Evolutionary conservation across 2,888 invertebrate species (phyloP), one percentile per base, ranked within the genome.

Genomic region (Ornithoptera alexandrae): DNA sequence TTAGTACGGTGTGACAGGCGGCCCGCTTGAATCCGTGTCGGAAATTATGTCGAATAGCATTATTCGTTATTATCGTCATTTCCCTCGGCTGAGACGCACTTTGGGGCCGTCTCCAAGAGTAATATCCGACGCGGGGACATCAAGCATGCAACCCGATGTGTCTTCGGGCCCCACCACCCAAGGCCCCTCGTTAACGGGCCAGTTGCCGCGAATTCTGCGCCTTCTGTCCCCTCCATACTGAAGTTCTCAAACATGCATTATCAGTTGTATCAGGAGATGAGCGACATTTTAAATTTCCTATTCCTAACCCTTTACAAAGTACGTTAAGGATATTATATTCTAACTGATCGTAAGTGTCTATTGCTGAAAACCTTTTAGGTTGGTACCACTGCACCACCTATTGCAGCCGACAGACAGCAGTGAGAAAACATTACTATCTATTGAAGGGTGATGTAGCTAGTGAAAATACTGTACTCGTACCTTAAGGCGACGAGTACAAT

Each of bases 31-130:
- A 78, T 71, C 74, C 73, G 71, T 75, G 75, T 77, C 77, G 80
- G 78, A 79, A 81, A 80, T 81, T 75, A 80, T 75, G 74, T 72
- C 69, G 73, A 79, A 79, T 76, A 75, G 74, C 75, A 81, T 81
- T 79, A 79, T 77, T 73, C 75, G 74, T 76, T 75, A 79, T 77
- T 78, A 78, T 77, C 73, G 73, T 71, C 74, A 75, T 72, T 77
- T 74, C 74, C 74, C 73, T 62, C 71, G 65, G 67, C 71, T 61
- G 63, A 67, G 71, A 58, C 62, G 72, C 72, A 72, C 70, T 71
- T 68, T 69, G 65, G 67, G 69, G 58, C 67, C 65, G 66, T 42
- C 61, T 30, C 39, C n/a, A 20, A 15, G 36, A 18, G 62, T 68
- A 62, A 68, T 70, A 67, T 63, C 60, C 56, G 63, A 58, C 72